phyloP scores from a whole-genome alignment of 2,888 invertebrate genomes.

The Beris chalybata region DNA sequence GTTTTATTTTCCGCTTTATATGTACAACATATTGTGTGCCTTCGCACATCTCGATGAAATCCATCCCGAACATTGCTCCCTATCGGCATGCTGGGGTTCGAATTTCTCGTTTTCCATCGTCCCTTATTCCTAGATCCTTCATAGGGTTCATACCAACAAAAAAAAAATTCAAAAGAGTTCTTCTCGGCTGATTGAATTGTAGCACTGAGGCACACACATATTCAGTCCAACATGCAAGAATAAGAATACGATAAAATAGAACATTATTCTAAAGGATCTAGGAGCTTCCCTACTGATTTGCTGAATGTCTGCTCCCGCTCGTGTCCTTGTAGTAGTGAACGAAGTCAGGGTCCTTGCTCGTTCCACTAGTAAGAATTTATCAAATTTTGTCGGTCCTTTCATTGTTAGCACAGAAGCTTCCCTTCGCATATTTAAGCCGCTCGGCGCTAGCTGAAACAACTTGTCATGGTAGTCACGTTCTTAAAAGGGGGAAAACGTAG shows the following conservation, averaged over 20 bases:
- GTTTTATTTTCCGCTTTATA: conserved; percentile 15
- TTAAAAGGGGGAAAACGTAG: conserved; percentile 27
- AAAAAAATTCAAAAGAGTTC: conserved; percentile 19
- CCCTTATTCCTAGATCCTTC: neutral
- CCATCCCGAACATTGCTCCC: no score
- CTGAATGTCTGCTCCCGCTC: neutral
- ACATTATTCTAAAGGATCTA: conserved; percentile 4
- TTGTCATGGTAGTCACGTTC: conserved; percentile 36
- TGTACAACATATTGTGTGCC: neutral
- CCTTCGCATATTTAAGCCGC: conserved; percentile 36
- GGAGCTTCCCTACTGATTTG: conserved; percentile 8
- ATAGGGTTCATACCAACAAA: neutral
- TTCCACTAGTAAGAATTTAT: conserved; percentile 31
- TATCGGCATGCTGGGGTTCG: neutral
- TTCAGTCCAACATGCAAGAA: neutral
- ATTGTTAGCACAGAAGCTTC: conserved; percentile 35
- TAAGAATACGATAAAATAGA: neutral
- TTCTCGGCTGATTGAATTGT: conserved; percentile 22
- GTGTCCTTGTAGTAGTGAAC: neutral
- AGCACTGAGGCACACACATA: conserved; percentile 9
- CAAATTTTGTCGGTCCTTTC: conserved; percentile 36
- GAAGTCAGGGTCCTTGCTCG: neutral
- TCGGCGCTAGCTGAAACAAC: conserved; percentile 4
- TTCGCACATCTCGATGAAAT: no score
- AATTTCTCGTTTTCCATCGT: conserved; percentile 2